Base-by-base conservation (phyloP, 1,140 invertebrate genomes). In the Agrilus planipennis region DNA sequence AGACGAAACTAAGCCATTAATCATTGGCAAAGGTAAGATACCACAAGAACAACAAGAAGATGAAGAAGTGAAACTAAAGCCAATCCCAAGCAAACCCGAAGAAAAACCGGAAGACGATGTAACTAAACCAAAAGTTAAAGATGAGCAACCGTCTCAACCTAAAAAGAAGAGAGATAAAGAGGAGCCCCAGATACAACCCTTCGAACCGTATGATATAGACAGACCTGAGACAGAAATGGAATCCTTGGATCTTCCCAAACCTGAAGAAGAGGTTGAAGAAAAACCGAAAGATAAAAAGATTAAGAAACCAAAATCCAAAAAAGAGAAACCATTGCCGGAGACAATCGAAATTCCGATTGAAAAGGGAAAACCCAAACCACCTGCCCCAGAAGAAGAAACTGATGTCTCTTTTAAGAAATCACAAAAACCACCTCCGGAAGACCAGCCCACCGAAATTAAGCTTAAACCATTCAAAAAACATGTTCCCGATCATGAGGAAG, bases 391-490 rank as follows among this genome's bases (percentile, higher is more conserved):
- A 22, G 57, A 63, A 34, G 23, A 50, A 0, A 59, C 61, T 2
- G 58, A 69, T 31, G 47, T 74, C 2, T 71, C 69, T 46, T 73
- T 72, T 42, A 64, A 63, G 45, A 72, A 65, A 44, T 70, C 71
- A 15, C 42, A 53, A 21, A 53, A 52, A 38, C 55, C 69, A 17
- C 60, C 60, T 46, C 62, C 65, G 1, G 65, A 69, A 45, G 65
- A 73, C 23, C 47, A 59, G 17, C 49, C 45, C 0, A 51, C 61
- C 28, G 43, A 27, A 22, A 34, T 71, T 15, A 66, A 42, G 15
- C 40, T 73, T 0, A 72, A 45, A 31, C 25, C 34, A 10, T 28
- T 44, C 22, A 45, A 27, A 22, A 52, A 32, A 4, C 34, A 40
- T 6, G n/a, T 21, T 4, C 22, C 49, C 3, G 52, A 54, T 14